Conservation (phyloP, 2,797 vertebrate species). For the Poecilia wingei region DNA sequence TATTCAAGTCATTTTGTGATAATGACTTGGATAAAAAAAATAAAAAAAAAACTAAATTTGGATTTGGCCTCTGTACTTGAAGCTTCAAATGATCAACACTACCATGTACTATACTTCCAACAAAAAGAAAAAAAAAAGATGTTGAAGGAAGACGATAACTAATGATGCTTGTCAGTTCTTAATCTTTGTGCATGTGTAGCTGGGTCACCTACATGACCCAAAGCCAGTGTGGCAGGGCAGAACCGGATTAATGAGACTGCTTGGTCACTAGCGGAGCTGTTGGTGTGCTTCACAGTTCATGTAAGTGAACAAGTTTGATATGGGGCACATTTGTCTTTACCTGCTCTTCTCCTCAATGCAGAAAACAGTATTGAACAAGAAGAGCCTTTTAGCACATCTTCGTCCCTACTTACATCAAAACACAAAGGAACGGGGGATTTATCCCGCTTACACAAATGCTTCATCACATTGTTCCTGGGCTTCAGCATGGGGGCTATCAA, state of each 20-base stretch:
- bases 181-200: conserved; percentile 44
- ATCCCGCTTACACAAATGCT: conserved; percentile 18
- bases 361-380: conserved; percentile 22
- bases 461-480: conserved; percentile 40
- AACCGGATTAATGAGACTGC: conserved; percentile 20
- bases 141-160: conserved; percentile 34
- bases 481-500: conserved; percentile 55
- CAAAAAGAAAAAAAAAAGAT: not conserved
- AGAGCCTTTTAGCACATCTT: conserved; percentile 40
- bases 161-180: conserved; percentile 34
- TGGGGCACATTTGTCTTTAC: not conserved
- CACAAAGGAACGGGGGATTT: conserved; percentile 19
- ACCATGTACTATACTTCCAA: conserved; percentile 12
- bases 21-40: not conserved
- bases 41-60: not conserved
- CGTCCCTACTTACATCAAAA: conserved; percentile 43
- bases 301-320: conserved; percentile 9
- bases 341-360: conserved; percentile 5
- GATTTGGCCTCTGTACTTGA: not conserved
- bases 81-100: conserved; percentile 21
- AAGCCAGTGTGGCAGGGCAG: conserved; percentile 28
- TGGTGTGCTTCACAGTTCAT: conserved; percentile 36
- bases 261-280: conserved; percentile 20
- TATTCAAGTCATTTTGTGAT: no score
- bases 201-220: conserved; percentile 27